A percentile compares a stretch with the other conserved stretches of the same genome.
Evolutionary conservation across 2,888 invertebrate genomes (phyloP).

Genomic region (Stomorhina lunata): DNA sequence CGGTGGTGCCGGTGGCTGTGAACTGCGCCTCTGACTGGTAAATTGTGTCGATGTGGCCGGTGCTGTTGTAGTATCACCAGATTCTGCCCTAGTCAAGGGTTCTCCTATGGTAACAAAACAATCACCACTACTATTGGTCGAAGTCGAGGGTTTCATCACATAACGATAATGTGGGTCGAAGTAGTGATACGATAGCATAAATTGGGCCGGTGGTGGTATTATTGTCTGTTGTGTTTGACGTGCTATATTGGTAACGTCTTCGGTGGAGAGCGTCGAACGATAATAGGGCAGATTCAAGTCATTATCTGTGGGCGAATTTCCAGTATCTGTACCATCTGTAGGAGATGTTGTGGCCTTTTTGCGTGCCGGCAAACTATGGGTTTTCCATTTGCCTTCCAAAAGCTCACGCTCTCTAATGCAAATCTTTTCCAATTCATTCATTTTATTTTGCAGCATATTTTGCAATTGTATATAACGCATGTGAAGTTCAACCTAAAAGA

Average conservation of each 20-base stretch:
- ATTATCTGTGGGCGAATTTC: conserved; percentile 81
- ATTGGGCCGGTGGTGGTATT: conserved; percentile 80
- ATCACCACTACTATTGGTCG: conserved; percentile 85
- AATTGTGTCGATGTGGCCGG: conserved; percentile 35
- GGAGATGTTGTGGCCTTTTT: conserved; percentile 87
- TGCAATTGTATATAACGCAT: conserved; percentile 95
- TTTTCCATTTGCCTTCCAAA: conserved; percentile 92
- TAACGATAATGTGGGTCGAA: conserved; percentile 87
- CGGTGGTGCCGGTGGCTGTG: conserved; percentile 76
- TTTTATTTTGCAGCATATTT: conserved; percentile 89
- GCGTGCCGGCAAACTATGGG: conserved; percentile 91
- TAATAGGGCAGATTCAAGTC: conserved; percentile 81
- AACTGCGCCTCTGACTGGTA: conserved; percentile 65
- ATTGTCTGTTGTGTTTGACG: conserved; percentile 78
- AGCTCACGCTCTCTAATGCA: conserved; percentile 90
- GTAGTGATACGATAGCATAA: conserved; percentile 84
- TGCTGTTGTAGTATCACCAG: conserved; percentile 74
- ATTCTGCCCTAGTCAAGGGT: conserved; percentile 83
- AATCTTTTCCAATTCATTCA: conserved; percentile 90
- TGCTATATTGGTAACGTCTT: conserved; percentile 83
- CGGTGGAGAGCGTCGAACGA: conserved; percentile 90
- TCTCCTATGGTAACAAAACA: conserved; percentile 88
- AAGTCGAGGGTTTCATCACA: conserved; percentile 84
- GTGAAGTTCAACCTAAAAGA: conserved; percentile 86
- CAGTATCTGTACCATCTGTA: conserved; percentile 79